phyloP scores from a whole-genome alignment of 2,797 vertebrate genomes.

The Melanotaenia trifasciata region DNA sequence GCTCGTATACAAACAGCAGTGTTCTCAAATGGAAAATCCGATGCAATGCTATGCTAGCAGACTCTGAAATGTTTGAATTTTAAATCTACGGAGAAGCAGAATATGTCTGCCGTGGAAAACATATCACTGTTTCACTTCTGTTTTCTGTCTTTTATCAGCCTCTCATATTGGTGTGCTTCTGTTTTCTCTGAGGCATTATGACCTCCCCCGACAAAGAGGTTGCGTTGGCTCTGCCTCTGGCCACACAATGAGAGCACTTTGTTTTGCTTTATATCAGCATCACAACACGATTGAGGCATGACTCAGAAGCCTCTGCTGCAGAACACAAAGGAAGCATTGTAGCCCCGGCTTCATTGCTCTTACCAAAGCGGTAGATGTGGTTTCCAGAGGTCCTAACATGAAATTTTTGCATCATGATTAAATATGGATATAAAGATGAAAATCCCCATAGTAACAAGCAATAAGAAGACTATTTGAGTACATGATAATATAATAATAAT shows the following conservation, averaged over 20 bases:
- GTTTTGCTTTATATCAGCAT: conserved; percentile 46
- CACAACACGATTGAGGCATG: conserved; percentile 40
- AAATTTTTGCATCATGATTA: conserved; percentile 21
- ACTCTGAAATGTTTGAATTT: neutral
- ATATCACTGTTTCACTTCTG: conserved; percentile 4
- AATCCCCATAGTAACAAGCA: conserved; percentile 3
- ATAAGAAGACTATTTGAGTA: conserved; percentile 22
- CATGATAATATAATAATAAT: conserved; percentile 11
- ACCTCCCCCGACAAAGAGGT: conserved; percentile 34
- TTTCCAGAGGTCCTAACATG: conserved; percentile 1
- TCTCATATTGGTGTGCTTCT: neutral
- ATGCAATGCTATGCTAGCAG: no score
- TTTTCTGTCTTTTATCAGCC: conserved; percentile 7
- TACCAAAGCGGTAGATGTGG: conserved; percentile 14
- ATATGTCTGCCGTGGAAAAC: neutral
- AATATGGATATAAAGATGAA: conserved; percentile 23
- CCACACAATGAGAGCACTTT: conserved; percentile 41
- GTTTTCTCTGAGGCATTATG: conserved; percentile 25
- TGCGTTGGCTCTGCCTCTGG: conserved; percentile 25
- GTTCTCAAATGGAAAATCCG: no score
- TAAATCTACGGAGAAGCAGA: neutral
- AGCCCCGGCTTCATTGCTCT: conserved; percentile 43
- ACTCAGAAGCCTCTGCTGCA: conserved; percentile 45
- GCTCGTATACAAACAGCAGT: no score
- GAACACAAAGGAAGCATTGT: conserved; percentile 33